These are phyloP conservation scores for Ophion ellenae DNA, from an alignment of 2,888 invertebrate genomes.

Conservation along the genomic window DNA sequence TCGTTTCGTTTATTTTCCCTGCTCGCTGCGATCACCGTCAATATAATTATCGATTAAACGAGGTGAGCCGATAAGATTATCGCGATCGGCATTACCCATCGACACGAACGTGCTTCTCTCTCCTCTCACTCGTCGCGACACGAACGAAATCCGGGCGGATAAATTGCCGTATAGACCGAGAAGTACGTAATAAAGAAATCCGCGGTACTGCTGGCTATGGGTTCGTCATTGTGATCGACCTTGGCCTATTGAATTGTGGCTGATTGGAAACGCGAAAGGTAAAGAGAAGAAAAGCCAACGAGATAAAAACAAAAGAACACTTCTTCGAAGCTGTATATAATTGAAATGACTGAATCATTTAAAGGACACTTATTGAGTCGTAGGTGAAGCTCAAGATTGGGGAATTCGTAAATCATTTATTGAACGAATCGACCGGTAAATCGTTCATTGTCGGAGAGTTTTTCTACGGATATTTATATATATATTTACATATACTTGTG, in stretches of 20 bases:
- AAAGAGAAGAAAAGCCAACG: background rate
- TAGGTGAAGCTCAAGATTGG: no score
- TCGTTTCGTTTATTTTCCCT: background rate
- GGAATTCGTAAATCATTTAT: no score
- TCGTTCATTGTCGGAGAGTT: no score
- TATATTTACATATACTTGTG: no score
- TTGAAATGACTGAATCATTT: no score
- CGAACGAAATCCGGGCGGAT: constrained; percentile 11
- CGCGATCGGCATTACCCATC: constrained; percentile 36
- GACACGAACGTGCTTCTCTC: constrained; percentile 22
- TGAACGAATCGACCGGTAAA: no score
- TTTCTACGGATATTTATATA: no score
- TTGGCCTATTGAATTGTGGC: constrained; percentile 29
- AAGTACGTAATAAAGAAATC: constrained; percentile 22
- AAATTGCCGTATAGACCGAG: background rate
- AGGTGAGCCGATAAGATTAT: constrained; percentile 57
- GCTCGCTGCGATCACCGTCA: constrained; percentile 1
- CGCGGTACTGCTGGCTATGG: constrained; percentile 25
- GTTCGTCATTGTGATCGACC: constrained; percentile 28
- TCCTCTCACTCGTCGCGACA: background rate
- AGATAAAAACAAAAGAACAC: no score
- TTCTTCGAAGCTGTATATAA: no score
- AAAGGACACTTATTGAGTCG: no score
- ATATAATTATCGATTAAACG: constrained; percentile 56
- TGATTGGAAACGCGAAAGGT: constrained; percentile 7